These are phyloP conservation scores for Ostrea denselamellosa DNA, from an alignment of 1,140 invertebrate genomes.

Conservation along the genomic window DNA sequence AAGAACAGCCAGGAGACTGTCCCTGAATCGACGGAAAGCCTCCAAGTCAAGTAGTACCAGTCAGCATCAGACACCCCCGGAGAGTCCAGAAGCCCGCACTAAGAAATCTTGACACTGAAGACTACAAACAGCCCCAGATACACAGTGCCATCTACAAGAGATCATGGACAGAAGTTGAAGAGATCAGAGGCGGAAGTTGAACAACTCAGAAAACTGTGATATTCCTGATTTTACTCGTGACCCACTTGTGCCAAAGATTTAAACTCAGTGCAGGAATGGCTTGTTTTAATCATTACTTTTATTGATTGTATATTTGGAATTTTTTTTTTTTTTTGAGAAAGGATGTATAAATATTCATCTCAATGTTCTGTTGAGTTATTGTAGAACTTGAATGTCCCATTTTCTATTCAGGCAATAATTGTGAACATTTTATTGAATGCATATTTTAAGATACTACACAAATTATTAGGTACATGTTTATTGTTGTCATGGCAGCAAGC, in stretches of 20 bases:
- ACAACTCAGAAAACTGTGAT: slow-evolving; percentile 15
- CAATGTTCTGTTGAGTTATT: not conserved
- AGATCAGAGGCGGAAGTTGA: not conserved
- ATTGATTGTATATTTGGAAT: not conserved
- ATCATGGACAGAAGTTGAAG: slow-evolving; percentile 1
- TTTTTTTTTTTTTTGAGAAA: not conserved
- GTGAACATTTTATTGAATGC: not conserved
- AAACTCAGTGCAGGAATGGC: slow-evolving; percentile 6
- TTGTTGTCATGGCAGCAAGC: slow-evolving; percentile 36
- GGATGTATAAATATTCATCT: not conserved
- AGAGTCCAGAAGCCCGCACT: slow-evolving; percentile 9
- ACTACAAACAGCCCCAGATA: not conserved
- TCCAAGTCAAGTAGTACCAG: not conserved
- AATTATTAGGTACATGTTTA: not conserved
- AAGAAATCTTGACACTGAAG: slow-evolving; percentile 16
- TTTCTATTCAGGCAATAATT: slow-evolving; percentile 19
- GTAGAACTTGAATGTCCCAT: slow-evolving; percentile 23
- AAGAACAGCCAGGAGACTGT: slow-evolving; percentile 37
- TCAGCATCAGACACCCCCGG: not conserved
- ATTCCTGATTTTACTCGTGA: slow-evolving; percentile 35
- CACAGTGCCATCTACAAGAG: not conserved
- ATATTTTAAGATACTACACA: not conserved
- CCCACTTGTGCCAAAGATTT: slow-evolving; percentile 27
- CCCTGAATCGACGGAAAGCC: slow-evolving; percentile 20
- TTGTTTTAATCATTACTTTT: not conserved